Percentiles rank a stretch among this genome's conserved stretches.
phyloP scores from a whole-genome alignment of 2,888 invertebrate species.

The Drosophila pseudotalamancana region DNA sequence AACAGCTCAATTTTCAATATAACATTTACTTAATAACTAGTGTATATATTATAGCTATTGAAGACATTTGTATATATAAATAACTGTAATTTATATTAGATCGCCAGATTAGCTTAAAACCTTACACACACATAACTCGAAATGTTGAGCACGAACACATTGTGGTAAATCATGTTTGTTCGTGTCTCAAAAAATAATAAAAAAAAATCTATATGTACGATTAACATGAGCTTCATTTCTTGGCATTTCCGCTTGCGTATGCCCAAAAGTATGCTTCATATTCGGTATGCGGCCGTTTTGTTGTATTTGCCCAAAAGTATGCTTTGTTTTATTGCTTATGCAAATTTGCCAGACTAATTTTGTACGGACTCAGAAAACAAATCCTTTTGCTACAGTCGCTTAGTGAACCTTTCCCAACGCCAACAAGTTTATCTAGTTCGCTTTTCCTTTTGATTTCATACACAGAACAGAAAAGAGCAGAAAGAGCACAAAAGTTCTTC shows the following conservation, averaged over 20 bases:
- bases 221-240: slow-evolving; percentile 8
- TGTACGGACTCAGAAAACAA: slow-evolving; percentile 37
- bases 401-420: slow-evolving; percentile 52
- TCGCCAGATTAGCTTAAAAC: too few species aligned
- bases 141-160: too few species aligned
- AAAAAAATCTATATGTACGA: background rate
- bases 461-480: too few species aligned
- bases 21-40: too few species aligned
- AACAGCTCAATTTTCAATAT: too few species aligned
- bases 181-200: background rate
- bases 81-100: too few species aligned
- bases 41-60: too few species aligned
- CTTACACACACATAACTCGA: too few species aligned
- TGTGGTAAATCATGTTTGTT: background rate
- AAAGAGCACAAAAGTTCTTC: slow-evolving; percentile 22
- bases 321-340: slow-evolving; percentile 65
- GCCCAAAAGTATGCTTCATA: background rate
- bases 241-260: slow-evolving; percentile 1
- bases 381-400: slow-evolving; percentile 53
- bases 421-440: slow-evolving; percentile 51
- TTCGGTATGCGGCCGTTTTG: background rate
- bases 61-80: too few species aligned
- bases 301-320: slow-evolving; percentile 12
- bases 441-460: slow-evolving; percentile 51
- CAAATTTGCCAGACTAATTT: slow-evolving; percentile 66